These are phyloP conservation scores for Opisthograptis luteolata DNA, from an alignment of 2,888 invertebrate genomes.

Conservation along the genomic window DNA sequence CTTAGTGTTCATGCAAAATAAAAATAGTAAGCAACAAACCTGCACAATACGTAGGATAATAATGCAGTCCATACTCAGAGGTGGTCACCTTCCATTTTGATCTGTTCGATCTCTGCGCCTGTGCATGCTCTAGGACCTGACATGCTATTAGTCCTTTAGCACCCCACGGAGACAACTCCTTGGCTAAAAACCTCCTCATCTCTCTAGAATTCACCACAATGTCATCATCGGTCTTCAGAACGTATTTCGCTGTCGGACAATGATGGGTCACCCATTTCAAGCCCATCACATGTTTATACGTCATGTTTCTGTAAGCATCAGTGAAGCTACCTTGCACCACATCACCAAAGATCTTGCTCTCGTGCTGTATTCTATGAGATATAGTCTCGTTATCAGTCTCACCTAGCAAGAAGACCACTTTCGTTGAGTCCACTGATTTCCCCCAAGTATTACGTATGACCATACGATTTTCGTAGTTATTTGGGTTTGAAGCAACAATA, in stretches of 20 bases:
- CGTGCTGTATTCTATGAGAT: conserved; percentile 68
- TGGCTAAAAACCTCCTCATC: conserved; percentile 83
- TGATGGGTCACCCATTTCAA: conserved; percentile 90
- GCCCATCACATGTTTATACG: conserved; percentile 93
- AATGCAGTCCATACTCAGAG: conserved; percentile 85
- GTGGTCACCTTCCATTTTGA: conserved; percentile 92
- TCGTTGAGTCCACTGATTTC: conserved; percentile 74
- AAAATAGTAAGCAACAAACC: conserved; percentile 80
- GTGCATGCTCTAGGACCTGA: conserved; percentile 73
- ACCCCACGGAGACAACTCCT: conserved; percentile 85
- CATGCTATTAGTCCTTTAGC: conserved; percentile 87
- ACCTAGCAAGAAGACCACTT: conserved; percentile 88
- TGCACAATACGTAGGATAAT: conserved; percentile 90
- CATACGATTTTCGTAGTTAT: conserved; percentile 86
- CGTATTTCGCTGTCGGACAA: conserved; percentile 87
- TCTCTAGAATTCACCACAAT: conserved; percentile 88
- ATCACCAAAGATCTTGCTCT: conserved; percentile 85
- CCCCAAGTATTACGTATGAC: conserved; percentile 91
- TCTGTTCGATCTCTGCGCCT: conserved; percentile 85
- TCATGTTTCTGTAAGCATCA: conserved; percentile 92
- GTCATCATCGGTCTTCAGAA: conserved; percentile 91
- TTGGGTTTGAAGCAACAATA: conserved; percentile 88
- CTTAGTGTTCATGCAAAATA: too few relatives aligned
- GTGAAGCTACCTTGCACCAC: conserved; percentile 90
- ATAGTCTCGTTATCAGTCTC: conserved; percentile 50